Evolutionary conservation across 2,888 invertebrate species (phyloP), one percentile per base, ranked within the genome.

Genomic region (Pyrrhia umbra): DNA sequence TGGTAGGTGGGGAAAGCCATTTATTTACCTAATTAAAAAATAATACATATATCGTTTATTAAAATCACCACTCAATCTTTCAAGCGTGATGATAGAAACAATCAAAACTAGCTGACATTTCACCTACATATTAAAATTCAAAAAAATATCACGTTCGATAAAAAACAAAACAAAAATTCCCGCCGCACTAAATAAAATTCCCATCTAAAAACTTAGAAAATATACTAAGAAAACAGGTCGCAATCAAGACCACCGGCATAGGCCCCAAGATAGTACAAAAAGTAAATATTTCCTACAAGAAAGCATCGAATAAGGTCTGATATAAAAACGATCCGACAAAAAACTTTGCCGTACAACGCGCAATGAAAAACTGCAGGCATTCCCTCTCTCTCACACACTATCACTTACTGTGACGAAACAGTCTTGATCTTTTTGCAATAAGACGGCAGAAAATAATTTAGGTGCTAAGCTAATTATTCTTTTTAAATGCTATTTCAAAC

Each of bases 251-350:
- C 92, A 92, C 92, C 91, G 68, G 85, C 85, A 82, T 37, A 64
- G 78, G 75, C n/a, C 54, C 45, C 52, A 76, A 49, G 69, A 66
- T 72, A 64, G 77, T 74, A 52, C 68, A 80, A 81, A 87, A 86
- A 89, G 80, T 83, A 87, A 87, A 85, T 82, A 83, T 76, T 78
- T 83, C 75, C 80, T 84, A 81, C 85, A 90, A 88, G 89, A 89
- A 90, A 86, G 77, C 79, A 71, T 80, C 82, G 80, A 85, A 88
- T 88, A 87, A 83, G 83, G 87, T 52, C 64, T 46, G 74, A 68
- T 80, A 89, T 90, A 92, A 92, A 91, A 92, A 90, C 88, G 84
- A 79, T 83, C 84, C 78, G 77, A 85, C 86, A 91, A 82, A 92
- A 89, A 92, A 92, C 85, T 84, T 71, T 77, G 82, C 79, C 21